These are phyloP conservation scores for Neotoma lepida DNA, from an alignment of 2,113 vertebrate genomes.

Conservation along the genomic window DNA sequence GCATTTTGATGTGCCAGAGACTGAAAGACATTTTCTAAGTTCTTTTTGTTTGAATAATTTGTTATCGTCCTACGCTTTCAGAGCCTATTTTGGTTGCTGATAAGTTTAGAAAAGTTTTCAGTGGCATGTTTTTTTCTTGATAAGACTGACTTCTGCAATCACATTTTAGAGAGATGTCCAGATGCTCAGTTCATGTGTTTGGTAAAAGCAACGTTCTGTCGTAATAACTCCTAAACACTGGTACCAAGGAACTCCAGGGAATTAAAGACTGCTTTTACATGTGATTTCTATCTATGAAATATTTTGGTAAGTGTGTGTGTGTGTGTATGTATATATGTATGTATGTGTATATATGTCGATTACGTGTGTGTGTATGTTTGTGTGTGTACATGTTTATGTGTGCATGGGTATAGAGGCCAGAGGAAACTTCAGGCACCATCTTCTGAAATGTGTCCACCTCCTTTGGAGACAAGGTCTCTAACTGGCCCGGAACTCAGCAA, in stretches of 20 bases:
- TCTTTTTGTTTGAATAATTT: conserved; percentile 69
- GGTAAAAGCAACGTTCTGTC: neutral
- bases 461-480: neutral
- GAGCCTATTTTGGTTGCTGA: conserved; percentile 56
- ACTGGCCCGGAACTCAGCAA: neutral
- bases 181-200: neutral
- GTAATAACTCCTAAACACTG: neutral
- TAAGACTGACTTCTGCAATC: conserved; percentile 8
- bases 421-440: neutral
- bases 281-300: neutral
- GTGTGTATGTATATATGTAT: neutral
- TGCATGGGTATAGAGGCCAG: neutral
- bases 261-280: conserved; percentile 21
- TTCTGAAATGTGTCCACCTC: neutral
- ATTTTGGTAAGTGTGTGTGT: neutral
- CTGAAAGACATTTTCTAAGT: conserved; percentile 45
- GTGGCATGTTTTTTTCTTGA: conserved; percentile 5
- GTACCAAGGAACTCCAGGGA: neutral
- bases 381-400: fast-evolving
- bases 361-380: neutral
- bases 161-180: conserved; percentile 19
- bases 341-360: neutral
- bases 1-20: conserved; percentile 61
- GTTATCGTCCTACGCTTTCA: conserved; percentile 43
- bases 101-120: conserved; percentile 41